Evolutionary conservation across 2,113 vertebrate genomes (phyloP), one percentile per base, ranked within the genome.

Genomic region (Thunnus thynnus): DNA sequence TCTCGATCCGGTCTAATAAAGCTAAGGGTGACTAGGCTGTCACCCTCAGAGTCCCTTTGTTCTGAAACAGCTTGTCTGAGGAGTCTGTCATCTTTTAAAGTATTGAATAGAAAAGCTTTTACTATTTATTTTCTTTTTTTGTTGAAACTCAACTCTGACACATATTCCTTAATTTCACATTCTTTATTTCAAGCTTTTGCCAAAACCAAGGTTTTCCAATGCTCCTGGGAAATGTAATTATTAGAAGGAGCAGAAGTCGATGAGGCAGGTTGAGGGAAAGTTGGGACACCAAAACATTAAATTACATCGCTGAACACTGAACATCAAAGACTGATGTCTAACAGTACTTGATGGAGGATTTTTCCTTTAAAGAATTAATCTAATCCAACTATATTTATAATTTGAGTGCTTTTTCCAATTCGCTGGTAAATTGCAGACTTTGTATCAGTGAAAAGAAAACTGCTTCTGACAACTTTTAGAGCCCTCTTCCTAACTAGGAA

Each of bases 71-170:
- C 25, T 76, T 20, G 13, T 58, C 14, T 11, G 32, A 56, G 50
- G 57, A 13, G 14, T 67, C 61, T 17, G 20, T 64, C 62, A 67
- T 72, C n/a, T 57, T 54, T 75, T 5, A 22, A 64, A 57, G 13
- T 32, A 4, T 32, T 2, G 17, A 14, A 44, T 1, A 48, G 50
- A 58, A 48, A 64, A 58, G 30, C 18, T 46, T 75, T 69, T n/a
- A 22, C 27, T 18, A 6, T 16, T 5, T 25, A 0, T 56, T 66
- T 27, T 12, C 16, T 2, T 67, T 47, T 30, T 48, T 47, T 18
- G 13, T 30, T 30, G 17, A 63, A 51, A 27, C 5, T 8, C 8
- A 52, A 10, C 22, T 16, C 13, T 57, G 14, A 30, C 13, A 46
- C 46, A 11, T 56, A 51, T 44, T 46, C 22, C 11, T 36, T 22